These are phyloP conservation scores for Anoura caudifer DNA, from an alignment of 2,113 vertebrate genomes.

Conservation along the genomic window DNA sequence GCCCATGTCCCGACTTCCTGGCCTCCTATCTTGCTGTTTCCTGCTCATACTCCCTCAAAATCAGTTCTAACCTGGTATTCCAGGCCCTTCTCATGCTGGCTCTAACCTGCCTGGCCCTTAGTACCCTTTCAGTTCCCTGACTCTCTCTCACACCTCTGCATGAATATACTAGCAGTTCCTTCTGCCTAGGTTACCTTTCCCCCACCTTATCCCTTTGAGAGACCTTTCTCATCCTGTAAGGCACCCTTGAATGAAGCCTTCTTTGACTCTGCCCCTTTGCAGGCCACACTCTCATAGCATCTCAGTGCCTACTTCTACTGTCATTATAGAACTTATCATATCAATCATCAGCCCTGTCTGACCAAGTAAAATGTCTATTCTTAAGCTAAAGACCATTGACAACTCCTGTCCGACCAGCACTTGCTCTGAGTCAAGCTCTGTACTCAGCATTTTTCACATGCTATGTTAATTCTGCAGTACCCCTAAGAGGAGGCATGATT, in stretches of 20 bases:
- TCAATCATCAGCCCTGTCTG: background rate
- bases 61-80: background rate
- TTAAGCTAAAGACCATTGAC: background rate
- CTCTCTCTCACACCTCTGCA: background rate
- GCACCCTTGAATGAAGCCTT: background rate
- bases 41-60: background rate
- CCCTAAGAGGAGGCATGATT: background rate
- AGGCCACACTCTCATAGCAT: background rate
- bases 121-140: background rate
- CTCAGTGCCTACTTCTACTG: background rate
- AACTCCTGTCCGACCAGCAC: background rate
- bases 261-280: too few relatives aligned
- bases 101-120: background rate
- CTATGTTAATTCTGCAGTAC: background rate
- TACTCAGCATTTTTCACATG: background rate
- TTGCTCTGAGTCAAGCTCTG: background rate
- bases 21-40: background rate
- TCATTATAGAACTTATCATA: background rate
- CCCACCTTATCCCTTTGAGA: background rate
- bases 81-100: background rate
- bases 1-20: background rate
- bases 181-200: background rate
- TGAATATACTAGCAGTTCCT: background rate
- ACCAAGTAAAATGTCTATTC: background rate
- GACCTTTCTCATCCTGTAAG: background rate